Percentiles rank a stretch among this genome's conserved stretches.
These are phyloP conservation scores for Spilosoma lubricipeda DNA, from an alignment of 2,888 invertebrate genomes.

Conservation along the genomic window DNA sequence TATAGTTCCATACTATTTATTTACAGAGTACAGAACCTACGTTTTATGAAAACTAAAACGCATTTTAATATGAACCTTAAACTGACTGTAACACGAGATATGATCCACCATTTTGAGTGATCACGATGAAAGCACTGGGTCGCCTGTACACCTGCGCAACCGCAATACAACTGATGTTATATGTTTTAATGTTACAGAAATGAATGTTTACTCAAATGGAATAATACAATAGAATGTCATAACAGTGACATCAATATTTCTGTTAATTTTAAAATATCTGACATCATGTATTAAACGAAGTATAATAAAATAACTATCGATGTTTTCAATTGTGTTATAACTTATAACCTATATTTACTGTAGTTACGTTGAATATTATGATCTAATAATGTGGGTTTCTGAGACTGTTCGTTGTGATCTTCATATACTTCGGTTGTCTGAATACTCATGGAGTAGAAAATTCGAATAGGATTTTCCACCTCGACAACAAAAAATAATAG, in stretches of 20 bases:
- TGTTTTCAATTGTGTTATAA: background rate
- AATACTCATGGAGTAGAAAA: background rate
- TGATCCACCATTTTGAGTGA: background rate
- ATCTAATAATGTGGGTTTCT: no score
- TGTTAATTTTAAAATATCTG: constrained; percentile 5
- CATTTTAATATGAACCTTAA: background rate
- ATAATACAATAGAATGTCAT: background rate
- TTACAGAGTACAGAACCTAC: background rate
- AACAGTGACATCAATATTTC: background rate
- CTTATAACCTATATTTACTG: no score
- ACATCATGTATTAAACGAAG: background rate
- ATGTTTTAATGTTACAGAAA: background rate
- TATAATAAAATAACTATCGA: background rate
- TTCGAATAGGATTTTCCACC: background rate
- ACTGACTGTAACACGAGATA: background rate
- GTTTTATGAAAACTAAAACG: background rate
- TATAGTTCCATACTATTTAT: background rate
- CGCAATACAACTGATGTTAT: background rate
- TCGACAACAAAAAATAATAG: background rate
- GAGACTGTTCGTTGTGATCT: no score
- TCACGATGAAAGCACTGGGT: background rate
- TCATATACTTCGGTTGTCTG: no score
- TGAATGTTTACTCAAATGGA: background rate
- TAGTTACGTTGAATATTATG: no score
- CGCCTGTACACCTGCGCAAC: no score